phyloP scores from a whole-genome alignment of 2,888 invertebrate species.

The Nephrocerus scutellatus region DNA sequence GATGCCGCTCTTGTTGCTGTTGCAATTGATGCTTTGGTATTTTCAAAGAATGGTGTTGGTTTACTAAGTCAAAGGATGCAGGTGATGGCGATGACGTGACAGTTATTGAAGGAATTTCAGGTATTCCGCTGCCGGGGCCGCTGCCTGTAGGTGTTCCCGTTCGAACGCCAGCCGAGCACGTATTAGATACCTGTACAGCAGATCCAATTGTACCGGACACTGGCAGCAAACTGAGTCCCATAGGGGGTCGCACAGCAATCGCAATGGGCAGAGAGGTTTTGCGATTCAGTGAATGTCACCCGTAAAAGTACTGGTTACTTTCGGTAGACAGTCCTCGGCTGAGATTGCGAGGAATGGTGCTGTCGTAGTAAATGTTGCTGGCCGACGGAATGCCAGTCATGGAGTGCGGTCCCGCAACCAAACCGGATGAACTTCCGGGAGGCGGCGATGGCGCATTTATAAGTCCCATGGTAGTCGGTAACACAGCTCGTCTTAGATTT shows the following conservation, averaged over 20 bases:
- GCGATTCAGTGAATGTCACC: constrained; percentile 46
- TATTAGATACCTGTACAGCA: constrained; percentile 14
- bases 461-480: constrained; percentile 41
- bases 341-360: constrained; percentile 40
- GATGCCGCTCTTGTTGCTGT: constrained; percentile 17
- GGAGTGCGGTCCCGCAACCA: constrained; percentile 25
- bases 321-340: constrained; percentile 37
- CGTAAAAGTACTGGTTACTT: constrained; percentile 41
- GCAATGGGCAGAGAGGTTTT: constrained; percentile 38
- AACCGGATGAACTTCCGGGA: constrained; percentile 20
- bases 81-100: constrained; percentile 33
- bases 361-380: constrained; percentile 39
- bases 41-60: constrained; percentile 28
- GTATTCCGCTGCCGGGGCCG: constrained; percentile 22
- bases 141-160: constrained; percentile 30
- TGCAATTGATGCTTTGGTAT: constrained; percentile 22
- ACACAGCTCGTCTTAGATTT: constrained; percentile 40
- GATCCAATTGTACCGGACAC: constrained; percentile 37
- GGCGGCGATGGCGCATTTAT: constrained; percentile 28
- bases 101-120: constrained; percentile 39
- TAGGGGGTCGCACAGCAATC: constrained; percentile 33
- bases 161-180: constrained; percentile 15
- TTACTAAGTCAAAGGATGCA: constrained; percentile 26
- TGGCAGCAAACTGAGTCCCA: constrained; percentile 37
- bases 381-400: constrained; percentile 29